Evolutionary conservation across 2,888 invertebrate species (phyloP).

Genomic region (Malthinus seriepunctatus): DNA sequence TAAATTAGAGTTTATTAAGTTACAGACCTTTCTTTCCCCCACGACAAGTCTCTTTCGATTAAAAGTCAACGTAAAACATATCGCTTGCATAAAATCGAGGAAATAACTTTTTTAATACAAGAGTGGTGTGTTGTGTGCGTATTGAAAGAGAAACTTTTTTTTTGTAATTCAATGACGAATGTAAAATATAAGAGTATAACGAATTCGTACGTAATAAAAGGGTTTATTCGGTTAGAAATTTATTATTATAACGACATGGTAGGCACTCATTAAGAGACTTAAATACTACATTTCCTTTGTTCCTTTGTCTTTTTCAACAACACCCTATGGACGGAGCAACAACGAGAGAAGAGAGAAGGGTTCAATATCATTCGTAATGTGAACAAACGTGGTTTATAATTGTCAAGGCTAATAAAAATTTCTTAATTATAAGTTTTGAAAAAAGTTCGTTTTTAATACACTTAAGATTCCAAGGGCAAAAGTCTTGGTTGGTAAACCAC

Average conservation of each 20-base stretch:
- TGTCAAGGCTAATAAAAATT: conserved; percentile 10
- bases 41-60: too few species aligned
- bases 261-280: conserved; percentile 14
- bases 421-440: too few species aligned
- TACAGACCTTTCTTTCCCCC: too few species aligned
- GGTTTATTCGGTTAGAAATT: conserved; percentile 7
- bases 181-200: background rate
- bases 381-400: conserved; percentile 10
- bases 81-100: too few species aligned
- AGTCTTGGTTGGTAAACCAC: too few species aligned
- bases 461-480: too few species aligned
- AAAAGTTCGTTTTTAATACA: too few species aligned
- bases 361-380: conserved; percentile 11
- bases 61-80: too few species aligned
- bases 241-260: conserved; percentile 12
- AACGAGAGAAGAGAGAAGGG: background rate
- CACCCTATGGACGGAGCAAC: conserved; percentile 13
- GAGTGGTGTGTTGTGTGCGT: background rate
- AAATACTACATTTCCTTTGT: conserved; percentile 20
- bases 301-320: conserved; percentile 21
- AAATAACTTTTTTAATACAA: too few species aligned
- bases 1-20: too few species aligned
- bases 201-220: conserved; percentile 3
- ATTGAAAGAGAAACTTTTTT: conserved; percentile 5
- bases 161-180: background rate